Conservation (phyloP, 1,140 invertebrate genomes). For the Lepeophtheirus salmonis region DNA sequence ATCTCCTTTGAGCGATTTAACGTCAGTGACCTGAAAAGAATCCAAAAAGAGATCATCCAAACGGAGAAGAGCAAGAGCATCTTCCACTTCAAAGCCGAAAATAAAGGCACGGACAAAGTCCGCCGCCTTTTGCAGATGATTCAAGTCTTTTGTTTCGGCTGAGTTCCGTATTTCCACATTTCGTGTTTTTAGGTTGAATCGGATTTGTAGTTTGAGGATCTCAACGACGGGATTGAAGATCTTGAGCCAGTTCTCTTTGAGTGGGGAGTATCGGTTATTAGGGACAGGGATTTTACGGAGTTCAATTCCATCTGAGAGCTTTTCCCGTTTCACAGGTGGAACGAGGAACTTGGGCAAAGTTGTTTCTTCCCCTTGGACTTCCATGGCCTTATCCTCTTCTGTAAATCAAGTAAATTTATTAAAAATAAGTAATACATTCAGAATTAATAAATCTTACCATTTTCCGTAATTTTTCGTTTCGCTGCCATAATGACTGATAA, state of each 20-base stretch:
- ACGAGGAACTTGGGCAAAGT: not conserved
- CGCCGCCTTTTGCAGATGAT: conserved; percentile 84
- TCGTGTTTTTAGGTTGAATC: conserved; percentile 78
- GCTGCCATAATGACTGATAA: not conserved
- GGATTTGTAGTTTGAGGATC: conserved; percentile 73
- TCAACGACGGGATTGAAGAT: conserved; percentile 91
- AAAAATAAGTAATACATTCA: too few relatives aligned
- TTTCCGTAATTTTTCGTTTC: not conserved
- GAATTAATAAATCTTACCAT: not conserved
- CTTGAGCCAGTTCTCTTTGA: conserved; percentile 93
- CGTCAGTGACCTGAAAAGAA: conserved; percentile 77
- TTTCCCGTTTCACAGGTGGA: not conserved
- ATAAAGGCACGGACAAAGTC: conserved; percentile 96
- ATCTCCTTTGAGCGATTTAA: conserved; percentile 85
- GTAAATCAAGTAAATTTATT: too few relatives aligned
- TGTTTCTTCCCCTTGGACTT: not conserved
- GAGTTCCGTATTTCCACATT: conserved; percentile 63
- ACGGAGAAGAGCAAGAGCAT: conserved; percentile 78
- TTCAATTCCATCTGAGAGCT: conserved; percentile 24
- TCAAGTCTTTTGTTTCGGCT: conserved; percentile 41
- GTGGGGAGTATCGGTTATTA: conserved; percentile 59
- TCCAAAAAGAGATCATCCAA: conserved; percentile 95
- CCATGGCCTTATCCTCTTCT: too few relatives aligned
- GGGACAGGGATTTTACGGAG: conserved; percentile 41
- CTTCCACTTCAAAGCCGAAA: conserved; percentile 91